phyloP scores from a whole-genome alignment of 2,113 vertebrate genomes.

The Mungos mungo region DNA sequence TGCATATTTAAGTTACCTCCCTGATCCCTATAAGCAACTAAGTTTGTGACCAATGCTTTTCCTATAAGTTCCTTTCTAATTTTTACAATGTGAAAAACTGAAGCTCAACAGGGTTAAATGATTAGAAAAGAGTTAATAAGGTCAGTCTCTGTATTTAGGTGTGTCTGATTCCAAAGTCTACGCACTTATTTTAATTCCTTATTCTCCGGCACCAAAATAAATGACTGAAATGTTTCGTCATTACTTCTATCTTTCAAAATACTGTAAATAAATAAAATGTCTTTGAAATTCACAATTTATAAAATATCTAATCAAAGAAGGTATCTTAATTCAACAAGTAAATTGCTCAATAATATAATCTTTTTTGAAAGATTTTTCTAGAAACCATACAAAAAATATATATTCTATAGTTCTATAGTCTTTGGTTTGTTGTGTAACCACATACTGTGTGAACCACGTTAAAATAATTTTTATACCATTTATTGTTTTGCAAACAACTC shows the following conservation, averaged over 20 bases:
- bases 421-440: conserved; percentile 60
- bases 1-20: background rate
- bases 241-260: background rate
- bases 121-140: background rate
- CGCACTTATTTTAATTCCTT: background rate
- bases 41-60: background rate
- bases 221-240: background rate
- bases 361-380: background rate
- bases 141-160: background rate
- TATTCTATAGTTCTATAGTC: background rate
- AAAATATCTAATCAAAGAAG: conserved; percentile 32
- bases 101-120: background rate
- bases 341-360: background rate
- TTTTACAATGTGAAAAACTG: conserved; percentile 34
- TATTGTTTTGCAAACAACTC: conserved; percentile 70
- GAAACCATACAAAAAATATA: background rate
- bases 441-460: conserved; percentile 65
- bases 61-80: background rate
- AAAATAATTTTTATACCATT: conserved; percentile 63
- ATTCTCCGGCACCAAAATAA: background rate
- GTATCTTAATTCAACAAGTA: background rate
- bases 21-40: background rate
- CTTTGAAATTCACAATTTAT: conserved; percentile 32
- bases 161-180: background rate
- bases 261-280: background rate